Percentiles rank a stretch among this genome's conserved stretches.
These are phyloP conservation scores for Acrobasis consociella DNA, from an alignment of 2,888 invertebrate genomes.

Conservation along the genomic window DNA sequence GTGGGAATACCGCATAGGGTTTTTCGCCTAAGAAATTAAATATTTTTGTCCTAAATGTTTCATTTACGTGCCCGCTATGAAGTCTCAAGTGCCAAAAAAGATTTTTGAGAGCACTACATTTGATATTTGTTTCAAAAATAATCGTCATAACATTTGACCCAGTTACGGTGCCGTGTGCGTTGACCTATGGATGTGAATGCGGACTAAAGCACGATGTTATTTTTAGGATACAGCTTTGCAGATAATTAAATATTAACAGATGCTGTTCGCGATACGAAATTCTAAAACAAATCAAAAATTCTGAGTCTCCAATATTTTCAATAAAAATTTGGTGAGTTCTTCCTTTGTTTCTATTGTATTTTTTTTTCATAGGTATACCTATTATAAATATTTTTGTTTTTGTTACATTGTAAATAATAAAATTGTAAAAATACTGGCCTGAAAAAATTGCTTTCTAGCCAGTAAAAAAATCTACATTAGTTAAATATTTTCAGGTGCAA, in stretches of 20 bases:
- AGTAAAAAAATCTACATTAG: background rate
- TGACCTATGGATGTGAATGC: conserved; percentile 79
- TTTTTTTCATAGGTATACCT: no score
- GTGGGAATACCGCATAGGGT: conserved; percentile 68
- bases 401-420: background rate
- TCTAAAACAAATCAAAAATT: conserved; percentile 49
- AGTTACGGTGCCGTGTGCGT: conserved; percentile 74
- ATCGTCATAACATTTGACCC: conserved; percentile 76
- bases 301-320: conserved; percentile 46
- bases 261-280: conserved; percentile 60
- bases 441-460: background rate
- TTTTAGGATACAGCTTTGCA: conserved; percentile 80
- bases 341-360: conserved; percentile 47
- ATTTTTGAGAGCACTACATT: conserved; percentile 35
- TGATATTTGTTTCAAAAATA: conserved; percentile 47
- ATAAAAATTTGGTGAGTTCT: conserved; percentile 65
- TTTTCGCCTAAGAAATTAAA: conserved; percentile 46
- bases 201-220: conserved; percentile 76
- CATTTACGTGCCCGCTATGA: conserved; percentile 38
- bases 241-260: conserved; percentile 80
- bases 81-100: conserved; percentile 37
- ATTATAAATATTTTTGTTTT: background rate
- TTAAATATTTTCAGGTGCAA: conserved; percentile 27
- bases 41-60: conserved; percentile 41
- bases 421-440: background rate